These are phyloP conservation scores for Conus ventricosus DNA, from an alignment of 1,140 invertebrate species.

Conservation along the genomic window DNA sequence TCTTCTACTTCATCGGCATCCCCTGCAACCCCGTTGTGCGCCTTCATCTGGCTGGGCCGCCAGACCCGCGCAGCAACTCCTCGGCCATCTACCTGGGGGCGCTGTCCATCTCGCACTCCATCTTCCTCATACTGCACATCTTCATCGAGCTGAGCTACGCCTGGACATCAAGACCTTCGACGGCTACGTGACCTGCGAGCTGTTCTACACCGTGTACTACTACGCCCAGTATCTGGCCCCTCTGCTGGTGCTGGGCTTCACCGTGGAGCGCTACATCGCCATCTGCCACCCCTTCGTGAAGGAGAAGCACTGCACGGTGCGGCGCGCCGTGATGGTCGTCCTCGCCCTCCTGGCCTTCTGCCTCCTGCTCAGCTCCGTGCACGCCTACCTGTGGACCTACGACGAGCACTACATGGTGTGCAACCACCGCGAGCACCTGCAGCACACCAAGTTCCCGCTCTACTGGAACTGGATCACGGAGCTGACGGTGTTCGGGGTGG, in stretches of 20 bases:
- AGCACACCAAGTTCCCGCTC: conserved; percentile 52
- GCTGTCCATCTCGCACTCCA: conserved; percentile 64
- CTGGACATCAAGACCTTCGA: conserved; percentile 62
- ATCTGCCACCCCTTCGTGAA: conserved; percentile 93
- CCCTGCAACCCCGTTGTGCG: conserved; percentile 64
- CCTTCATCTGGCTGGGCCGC: conserved; percentile 64
- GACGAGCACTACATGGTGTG: conserved; percentile 51
- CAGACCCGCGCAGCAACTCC: conserved; percentile 63
- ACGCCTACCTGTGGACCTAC: conserved; percentile 71
- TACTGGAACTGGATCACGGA: conserved; percentile 71
- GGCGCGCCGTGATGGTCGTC: conserved; percentile 82
- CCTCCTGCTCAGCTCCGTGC: conserved; percentile 60
- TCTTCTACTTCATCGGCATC: conserved; percentile 68
- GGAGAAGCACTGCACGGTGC: conserved; percentile 86
- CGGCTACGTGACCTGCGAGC: conserved; percentile 65
- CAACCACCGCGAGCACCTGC: conserved; percentile 49
- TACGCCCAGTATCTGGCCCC: conserved; percentile 70
- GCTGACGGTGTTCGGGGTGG: conserved; percentile 64
- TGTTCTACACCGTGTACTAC: conserved; percentile 65
- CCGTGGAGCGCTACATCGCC: conserved; percentile 95
- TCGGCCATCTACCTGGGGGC: conserved; percentile 70
- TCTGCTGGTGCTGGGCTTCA: conserved; percentile 79
- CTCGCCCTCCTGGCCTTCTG: conserved; percentile 52
- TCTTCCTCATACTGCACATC: conserved; percentile 65
- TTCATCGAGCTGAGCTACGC: conserved; percentile 66